Percentiles rank a stretch among this genome's conserved stretches.
phyloP scores from a whole-genome alignment of 2,797 vertebrate species.

The Zalophus californianus region DNA sequence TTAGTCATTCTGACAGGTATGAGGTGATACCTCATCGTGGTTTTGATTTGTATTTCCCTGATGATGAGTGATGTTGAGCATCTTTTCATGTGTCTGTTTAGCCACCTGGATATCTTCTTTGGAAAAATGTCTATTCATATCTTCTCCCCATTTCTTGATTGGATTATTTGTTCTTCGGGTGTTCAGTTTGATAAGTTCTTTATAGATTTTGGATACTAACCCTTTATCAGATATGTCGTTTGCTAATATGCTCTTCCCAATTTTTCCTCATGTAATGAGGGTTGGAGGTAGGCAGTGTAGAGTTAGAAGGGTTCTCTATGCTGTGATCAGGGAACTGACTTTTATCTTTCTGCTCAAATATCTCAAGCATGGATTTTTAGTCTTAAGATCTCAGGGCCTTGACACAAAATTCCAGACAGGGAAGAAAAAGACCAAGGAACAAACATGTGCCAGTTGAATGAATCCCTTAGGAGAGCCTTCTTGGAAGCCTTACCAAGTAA shows the following conservation, averaged over 20 bases:
- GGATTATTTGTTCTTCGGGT: neutral
- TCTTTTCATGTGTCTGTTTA: neutral
- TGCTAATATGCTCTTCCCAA: neutral
- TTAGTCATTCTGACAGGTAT: neutral
- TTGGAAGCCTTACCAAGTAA: neutral
- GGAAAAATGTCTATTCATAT: neutral
- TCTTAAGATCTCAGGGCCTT: neutral
- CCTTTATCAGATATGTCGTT: neutral
- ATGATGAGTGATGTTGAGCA: neutral
- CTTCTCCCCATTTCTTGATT: neutral
- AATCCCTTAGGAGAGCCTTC: neutral
- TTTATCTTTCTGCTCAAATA: conserved; percentile 9
- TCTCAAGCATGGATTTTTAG: neutral
- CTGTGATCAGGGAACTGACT: neutral
- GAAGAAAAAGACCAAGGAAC: neutral
- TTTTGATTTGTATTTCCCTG: neutral
- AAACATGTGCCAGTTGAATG: neutral
- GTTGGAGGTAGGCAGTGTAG: neutral
- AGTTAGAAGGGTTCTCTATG: neutral
- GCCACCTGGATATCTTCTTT: neutral
- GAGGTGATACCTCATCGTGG: neutral
- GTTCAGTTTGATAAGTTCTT: neutral
- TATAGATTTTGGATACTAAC: neutral
- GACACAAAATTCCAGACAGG: neutral
- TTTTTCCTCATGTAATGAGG: neutral